Evolutionary conservation across 2,113 vertebrate species (phyloP).

Genomic region (Phrynocephalus versicolor): DNA sequence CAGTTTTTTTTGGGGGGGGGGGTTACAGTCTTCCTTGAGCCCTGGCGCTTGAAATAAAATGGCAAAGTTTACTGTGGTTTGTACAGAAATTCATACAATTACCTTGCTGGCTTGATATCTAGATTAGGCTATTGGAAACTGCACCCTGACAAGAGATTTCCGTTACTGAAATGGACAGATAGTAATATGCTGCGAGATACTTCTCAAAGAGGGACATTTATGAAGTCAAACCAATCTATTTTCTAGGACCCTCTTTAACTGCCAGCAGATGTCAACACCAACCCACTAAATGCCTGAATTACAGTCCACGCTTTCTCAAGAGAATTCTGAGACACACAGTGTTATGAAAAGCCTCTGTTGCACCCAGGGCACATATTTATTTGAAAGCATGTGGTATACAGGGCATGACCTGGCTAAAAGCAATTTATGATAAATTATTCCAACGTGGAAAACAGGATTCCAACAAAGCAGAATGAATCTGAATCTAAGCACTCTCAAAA

Average conservation of each 20-base stretch:
- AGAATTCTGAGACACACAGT: neutral
- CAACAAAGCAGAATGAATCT: neutral
- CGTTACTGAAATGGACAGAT: neutral
- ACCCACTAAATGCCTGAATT: neutral
- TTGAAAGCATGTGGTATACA: neutral
- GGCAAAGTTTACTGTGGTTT: neutral
- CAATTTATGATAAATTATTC: neutral
- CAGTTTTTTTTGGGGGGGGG: too few species aligned
- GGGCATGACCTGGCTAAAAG: neutral
- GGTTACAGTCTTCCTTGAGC: neutral
- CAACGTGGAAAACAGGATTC: neutral
- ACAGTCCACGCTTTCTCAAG: neutral
- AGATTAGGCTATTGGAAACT: slow-evolving; percentile 8
- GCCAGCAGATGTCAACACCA: neutral
- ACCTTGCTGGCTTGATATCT: neutral
- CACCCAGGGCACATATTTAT: neutral
- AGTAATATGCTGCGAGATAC: neutral
- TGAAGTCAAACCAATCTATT: neutral
- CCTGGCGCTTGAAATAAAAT: neutral
- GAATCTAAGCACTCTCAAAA: too few species aligned
- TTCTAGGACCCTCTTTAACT: neutral
- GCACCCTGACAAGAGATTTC: neutral
- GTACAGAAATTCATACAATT: neutral
- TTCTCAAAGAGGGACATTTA: neutral
- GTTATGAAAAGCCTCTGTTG: rapidly evolving